A percentile compares a stretch with the other conserved stretches of the same genome.
phyloP scores from a whole-genome alignment of 2,888 invertebrate species.

The Zygaena filipendulae region DNA sequence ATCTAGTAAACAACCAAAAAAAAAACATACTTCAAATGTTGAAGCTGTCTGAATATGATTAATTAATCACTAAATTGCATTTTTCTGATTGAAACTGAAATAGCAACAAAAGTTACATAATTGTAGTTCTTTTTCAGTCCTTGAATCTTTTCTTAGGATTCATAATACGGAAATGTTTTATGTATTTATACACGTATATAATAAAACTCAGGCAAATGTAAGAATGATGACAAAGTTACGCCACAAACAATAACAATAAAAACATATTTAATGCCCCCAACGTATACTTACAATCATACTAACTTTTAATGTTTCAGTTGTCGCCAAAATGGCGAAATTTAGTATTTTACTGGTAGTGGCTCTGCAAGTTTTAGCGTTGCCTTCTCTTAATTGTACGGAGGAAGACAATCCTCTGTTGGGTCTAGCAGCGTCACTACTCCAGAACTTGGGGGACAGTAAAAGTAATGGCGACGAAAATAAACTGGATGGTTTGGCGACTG shows the following conservation, averaged over 20 bases:
- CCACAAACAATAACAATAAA: not conserved
- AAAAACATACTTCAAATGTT: no score
- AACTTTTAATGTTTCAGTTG: constrained; percentile 1
- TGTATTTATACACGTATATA: no score
- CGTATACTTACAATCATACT: not conserved
- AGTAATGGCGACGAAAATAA: constrained; percentile 31
- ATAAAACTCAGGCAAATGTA: no score
- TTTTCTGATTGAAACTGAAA: no score
- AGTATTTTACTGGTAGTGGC: constrained; percentile 26
- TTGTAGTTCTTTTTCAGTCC: no score
- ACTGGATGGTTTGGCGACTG: constrained; percentile 59
- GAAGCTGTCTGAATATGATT: no score
- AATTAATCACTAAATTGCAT: no score
- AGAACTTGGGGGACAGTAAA: constrained; percentile 63
- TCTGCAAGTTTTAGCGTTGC: constrained; percentile 30
- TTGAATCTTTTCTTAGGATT: no score
- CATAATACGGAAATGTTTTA: no score
- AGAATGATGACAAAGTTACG: constrained; percentile 1
- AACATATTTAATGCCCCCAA: not conserved
- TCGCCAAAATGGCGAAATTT: constrained; percentile 32
- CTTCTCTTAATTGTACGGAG: constrained; percentile 33
- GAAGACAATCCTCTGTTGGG: constrained; percentile 73
- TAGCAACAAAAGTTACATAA: no score
- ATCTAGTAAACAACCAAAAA: no score
- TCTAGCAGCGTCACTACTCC: constrained; percentile 75